Evolutionary conservation across 2,888 invertebrate genomes (phyloP).

Genomic region (Rhagonycha lutea): DNA sequence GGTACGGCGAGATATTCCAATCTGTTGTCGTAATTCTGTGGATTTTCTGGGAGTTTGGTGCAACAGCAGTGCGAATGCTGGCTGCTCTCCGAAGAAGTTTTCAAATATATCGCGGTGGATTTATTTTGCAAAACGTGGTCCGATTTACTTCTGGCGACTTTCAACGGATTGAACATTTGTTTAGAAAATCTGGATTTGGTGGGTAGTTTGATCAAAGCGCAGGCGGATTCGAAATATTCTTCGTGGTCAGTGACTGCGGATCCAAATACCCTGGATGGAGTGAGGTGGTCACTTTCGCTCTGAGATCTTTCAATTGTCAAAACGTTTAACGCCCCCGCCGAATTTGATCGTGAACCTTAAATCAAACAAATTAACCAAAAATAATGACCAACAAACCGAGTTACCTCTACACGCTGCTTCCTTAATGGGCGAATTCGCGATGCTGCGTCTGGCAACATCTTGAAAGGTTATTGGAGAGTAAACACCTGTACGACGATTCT

Average conservation of each 20-base stretch:
- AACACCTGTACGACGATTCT: constrained; percentile 63
- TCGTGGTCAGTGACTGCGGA: constrained; percentile 62
- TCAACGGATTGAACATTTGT: neutral
- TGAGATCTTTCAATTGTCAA: neutral
- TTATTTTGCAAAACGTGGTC: neutral
- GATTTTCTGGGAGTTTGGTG: neutral
- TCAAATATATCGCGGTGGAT: neutral
- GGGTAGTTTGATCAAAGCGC: neutral
- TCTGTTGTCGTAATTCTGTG: neutral
- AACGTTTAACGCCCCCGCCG: constrained; percentile 60
- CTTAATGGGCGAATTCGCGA: constrained; percentile 75
- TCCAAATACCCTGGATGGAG: constrained; percentile 62
- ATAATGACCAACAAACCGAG: neutral
- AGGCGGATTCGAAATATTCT: constrained; percentile 38
- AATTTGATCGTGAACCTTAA: constrained; percentile 72
- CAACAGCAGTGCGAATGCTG: neutral
- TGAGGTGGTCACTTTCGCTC: neutral
- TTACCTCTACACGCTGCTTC: constrained; percentile 40
- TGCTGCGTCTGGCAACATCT: constrained; percentile 79
- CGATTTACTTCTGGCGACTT: neutral
- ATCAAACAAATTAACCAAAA: neutral
- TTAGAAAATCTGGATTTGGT: neutral
- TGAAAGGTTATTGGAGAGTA: constrained; percentile 86
- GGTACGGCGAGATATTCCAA: neutral
- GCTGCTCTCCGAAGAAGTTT: neutral